Evolutionary conservation across 2,797 vertebrate species (phyloP).

Genomic region (Prunella strophiata): DNA sequence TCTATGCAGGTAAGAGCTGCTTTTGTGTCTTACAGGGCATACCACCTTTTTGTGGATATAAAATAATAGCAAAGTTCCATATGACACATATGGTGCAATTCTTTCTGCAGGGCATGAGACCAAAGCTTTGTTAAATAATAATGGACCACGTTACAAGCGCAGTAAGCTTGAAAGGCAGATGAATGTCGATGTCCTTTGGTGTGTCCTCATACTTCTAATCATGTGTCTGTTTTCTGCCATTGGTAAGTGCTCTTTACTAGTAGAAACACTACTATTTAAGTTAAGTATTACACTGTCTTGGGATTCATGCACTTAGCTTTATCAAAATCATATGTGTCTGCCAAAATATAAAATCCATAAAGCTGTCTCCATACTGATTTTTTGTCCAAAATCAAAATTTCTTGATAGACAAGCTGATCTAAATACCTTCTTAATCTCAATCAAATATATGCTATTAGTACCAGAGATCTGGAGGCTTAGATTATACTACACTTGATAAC

Average conservation of each 20-base stretch:
- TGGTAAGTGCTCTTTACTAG: constrained; percentile 79
- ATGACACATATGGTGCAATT: background rate
- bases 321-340: background rate
- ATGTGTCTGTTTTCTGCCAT: constrained; percentile 95
- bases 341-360: background rate
- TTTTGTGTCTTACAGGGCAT: background rate
- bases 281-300: background rate
- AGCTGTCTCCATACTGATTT: background rate
- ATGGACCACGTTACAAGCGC: constrained; percentile 95
- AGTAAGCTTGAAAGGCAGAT: constrained; percentile 96
- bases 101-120: constrained; percentile 90
- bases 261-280: background rate
- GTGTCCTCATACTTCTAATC: constrained; percentile 92
- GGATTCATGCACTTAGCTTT: background rate
- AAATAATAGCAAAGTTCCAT: background rate
- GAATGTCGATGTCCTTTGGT: constrained; percentile 96
- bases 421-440: background rate
- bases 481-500: background rate
- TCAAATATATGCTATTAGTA: background rate
- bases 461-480: background rate
- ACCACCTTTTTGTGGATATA: background rate
- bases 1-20: constrained; percentile 88
- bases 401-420: background rate
- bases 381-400: background rate
- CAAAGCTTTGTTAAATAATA: constrained; percentile 98